A percentile compares a stretch with the other conserved stretches of the same genome.
These are phyloP conservation scores for Virgularia gustaviana DNA, from an alignment of 92 coral and sea anemone species.

Conservation along the genomic window DNA sequence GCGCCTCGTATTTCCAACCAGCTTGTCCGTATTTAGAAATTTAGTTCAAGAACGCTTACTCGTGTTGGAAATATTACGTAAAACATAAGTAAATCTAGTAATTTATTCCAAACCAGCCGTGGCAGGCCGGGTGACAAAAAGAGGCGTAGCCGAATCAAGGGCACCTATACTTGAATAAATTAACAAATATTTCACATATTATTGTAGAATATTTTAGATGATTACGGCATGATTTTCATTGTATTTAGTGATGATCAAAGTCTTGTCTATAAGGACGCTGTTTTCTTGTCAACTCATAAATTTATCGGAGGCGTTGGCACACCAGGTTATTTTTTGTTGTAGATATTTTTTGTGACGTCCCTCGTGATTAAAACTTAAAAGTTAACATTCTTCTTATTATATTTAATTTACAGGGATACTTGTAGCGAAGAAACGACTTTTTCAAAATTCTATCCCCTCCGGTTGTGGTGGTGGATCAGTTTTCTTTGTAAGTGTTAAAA, in stretches of 20 bases:
- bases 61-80: too few relatives aligned
- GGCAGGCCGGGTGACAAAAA: too few relatives aligned
- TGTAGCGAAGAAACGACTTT: slow-evolving; percentile 80
- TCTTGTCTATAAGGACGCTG: slow-evolving; percentile 85
- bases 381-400: neutral
- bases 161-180: slow-evolving; percentile 88
- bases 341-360: neutral
- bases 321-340: slow-evolving; percentile 61
- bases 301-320: slow-evolving; percentile 94
- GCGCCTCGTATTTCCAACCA: too few relatives aligned
- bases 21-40: too few relatives aligned
- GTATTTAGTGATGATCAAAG: slow-evolving; percentile 66
- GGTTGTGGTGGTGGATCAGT: slow-evolving; percentile 99
- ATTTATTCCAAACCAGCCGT: too few relatives aligned
- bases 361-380: neutral
- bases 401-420: slow-evolving; percentile 65
- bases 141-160: too few relatives aligned
- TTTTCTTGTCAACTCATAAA: slow-evolving; percentile 85
- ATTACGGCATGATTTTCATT: neutral
- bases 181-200: slow-evolving; percentile 53
- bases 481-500: slow-evolving; percentile 86
- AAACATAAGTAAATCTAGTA: too few relatives aligned
- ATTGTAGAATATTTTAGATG: neutral
- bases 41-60: too few relatives aligned
- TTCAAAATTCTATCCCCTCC: slow-evolving; percentile 83